Percentiles rank a stretch among this genome's conserved stretches.
Conservation (phyloP, 2,797 vertebrate species). For the Sebastes iracundus region DNA sequence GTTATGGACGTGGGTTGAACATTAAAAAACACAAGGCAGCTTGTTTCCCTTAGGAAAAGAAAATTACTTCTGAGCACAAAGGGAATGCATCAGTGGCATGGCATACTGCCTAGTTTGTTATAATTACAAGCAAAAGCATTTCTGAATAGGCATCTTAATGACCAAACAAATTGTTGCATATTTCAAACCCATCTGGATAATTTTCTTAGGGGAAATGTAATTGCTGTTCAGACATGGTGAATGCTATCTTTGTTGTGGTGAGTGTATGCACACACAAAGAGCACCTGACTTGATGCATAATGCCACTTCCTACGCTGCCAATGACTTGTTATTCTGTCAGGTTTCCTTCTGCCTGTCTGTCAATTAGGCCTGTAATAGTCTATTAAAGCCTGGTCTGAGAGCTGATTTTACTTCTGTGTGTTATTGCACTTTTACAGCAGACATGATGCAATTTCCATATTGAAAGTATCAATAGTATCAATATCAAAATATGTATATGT, state of each 20-base stretch:
- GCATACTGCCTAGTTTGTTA: slow-evolving; percentile 70
- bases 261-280: neutral
- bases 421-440: neutral
- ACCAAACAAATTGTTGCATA: slow-evolving; percentile 81
- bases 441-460: neutral
- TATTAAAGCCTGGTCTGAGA: neutral
- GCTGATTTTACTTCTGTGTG: neutral
- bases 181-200: slow-evolving; percentile 81
- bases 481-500: neutral
- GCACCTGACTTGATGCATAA: slow-evolving; percentile 38
- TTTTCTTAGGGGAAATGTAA: slow-evolving; percentile 78
- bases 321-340: neutral
- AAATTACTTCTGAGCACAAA: slow-evolving; percentile 76
- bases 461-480: neutral
- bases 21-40: slow-evolving; percentile 62
- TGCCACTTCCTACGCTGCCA: slow-evolving; percentile 4
- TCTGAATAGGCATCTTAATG: slow-evolving; percentile 79
- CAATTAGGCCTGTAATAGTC: neutral
- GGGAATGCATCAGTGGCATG: slow-evolving; percentile 70
- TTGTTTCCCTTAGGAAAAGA: slow-evolving; percentile 55
- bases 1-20: slow-evolving; percentile 64
- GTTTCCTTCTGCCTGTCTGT: slow-evolving; percentile 11
- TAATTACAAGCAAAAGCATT: slow-evolving; percentile 80
- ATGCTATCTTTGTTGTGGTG: slow-evolving; percentile 49
- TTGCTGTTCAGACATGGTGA: slow-evolving; percentile 72